phyloP scores from a whole-genome alignment of 2,113 vertebrate species.

The Phylloscopus trochiloides region DNA sequence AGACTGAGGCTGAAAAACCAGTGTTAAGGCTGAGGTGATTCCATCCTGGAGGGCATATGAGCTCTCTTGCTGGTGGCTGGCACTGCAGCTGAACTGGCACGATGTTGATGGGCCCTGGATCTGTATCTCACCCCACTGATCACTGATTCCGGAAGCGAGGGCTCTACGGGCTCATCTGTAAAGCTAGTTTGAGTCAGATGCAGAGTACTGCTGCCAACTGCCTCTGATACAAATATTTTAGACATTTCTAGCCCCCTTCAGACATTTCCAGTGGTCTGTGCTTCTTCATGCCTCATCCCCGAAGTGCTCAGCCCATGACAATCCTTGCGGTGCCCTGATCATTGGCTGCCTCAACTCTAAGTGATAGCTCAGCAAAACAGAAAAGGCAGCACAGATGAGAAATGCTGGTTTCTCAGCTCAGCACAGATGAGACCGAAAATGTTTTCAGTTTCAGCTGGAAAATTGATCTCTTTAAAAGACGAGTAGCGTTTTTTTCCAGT shows the following conservation, averaged over 20 bases:
- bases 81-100: background rate
- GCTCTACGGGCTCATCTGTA: background rate
- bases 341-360: constrained; percentile 3
- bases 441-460: constrained; percentile 82
- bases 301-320: background rate
- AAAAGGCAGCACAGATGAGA: constrained; percentile 60
- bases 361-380: constrained; percentile 65
- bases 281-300: background rate
- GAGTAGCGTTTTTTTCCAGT: constrained; percentile 71
- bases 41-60: background rate
- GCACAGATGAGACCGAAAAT: constrained; percentile 66
- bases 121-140: background rate
- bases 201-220: background rate
- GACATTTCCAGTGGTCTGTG: background rate
- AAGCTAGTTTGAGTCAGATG: background rate
- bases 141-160: background rate
- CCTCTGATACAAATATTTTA: background rate
- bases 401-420: constrained; percentile 73
- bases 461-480: constrained; percentile 70
- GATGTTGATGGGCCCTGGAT: background rate
- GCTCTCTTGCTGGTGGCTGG: background rate
- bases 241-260: fast-evolving
- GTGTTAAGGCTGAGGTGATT: background rate
- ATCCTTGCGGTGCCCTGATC: background rate
- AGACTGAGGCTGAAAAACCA: background rate